A percentile compares a stretch with the other conserved stretches of the same genome.
Evolutionary conservation across 2,888 invertebrate genomes (phyloP).

Genomic region (Melanchra persicariae): DNA sequence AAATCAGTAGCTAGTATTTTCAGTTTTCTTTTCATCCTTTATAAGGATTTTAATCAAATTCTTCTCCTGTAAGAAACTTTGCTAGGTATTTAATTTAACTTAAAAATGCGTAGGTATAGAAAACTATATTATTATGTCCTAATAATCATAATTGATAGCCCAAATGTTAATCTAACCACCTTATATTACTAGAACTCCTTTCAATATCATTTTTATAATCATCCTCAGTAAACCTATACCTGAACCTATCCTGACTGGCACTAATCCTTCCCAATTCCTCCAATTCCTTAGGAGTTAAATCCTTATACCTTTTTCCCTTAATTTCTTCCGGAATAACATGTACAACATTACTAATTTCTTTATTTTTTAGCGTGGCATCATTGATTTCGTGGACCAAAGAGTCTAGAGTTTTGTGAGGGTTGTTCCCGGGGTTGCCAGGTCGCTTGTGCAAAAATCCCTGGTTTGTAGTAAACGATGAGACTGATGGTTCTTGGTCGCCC

Average conservation of each 20-base stretch:
- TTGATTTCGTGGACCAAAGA: conserved; percentile 81
- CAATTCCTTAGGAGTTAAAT: conserved; percentile 78
- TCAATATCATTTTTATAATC: conserved; percentile 80
- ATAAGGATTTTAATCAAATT: no score
- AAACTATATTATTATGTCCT: no score
- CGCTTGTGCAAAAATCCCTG: conserved; percentile 82
- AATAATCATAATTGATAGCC: no score
- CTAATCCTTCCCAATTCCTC: conserved; percentile 81
- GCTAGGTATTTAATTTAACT: no score
- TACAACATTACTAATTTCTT: conserved; percentile 54
- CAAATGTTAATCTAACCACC: conserved; percentile 79
- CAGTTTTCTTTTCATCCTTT: no score
- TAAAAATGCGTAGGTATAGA: no score
- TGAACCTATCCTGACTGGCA: conserved; percentile 82
- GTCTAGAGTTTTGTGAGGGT: conserved; percentile 81
- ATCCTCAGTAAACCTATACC: conserved; percentile 79
- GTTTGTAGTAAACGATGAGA: conserved; percentile 66
- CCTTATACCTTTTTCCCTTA: conserved; percentile 81
- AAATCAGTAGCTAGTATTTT: no score
- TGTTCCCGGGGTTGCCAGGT: conserved; percentile 80
- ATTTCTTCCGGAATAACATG: conserved; percentile 73
- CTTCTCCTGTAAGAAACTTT: no score
- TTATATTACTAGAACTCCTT: conserved; percentile 71
- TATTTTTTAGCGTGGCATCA: conserved; percentile 62
- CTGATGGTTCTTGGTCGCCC: conserved; percentile 59